These are phyloP conservation scores for Cinara cedri DNA, from an alignment of 2,888 invertebrate genomes.

Conservation along the genomic window DNA sequence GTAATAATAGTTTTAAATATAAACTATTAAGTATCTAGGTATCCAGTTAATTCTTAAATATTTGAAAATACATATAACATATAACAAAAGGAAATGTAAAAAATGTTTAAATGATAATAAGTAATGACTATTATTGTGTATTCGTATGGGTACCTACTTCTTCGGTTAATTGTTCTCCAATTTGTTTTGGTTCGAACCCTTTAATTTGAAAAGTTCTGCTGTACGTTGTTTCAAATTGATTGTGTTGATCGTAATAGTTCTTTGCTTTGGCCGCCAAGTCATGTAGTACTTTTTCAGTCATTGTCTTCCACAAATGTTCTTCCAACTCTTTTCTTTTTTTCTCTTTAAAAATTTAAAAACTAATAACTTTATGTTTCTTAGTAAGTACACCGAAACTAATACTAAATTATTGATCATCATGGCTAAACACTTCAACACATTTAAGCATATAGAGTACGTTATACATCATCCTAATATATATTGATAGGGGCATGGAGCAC, in stretches of 20 bases:
- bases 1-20: background rate
- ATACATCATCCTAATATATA: too few relatives aligned
- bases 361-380: background rate
- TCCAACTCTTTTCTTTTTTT: constrained; percentile 43
- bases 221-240: constrained; percentile 45
- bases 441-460: too few relatives aligned
- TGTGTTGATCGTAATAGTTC: constrained; percentile 3
- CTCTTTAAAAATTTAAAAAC: constrained; percentile 18
- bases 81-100: too few relatives aligned
- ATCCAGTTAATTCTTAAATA: background rate
- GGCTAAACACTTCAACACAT: too few relatives aligned
- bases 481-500: too few relatives aligned
- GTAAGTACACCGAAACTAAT: too few relatives aligned
- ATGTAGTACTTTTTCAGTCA: constrained; percentile 41
- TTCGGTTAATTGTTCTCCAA: constrained; percentile 31
- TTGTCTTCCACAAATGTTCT: constrained; percentile 49
- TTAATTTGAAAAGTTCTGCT: constrained; percentile 29
- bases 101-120: too few relatives aligned
- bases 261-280: constrained; percentile 28
- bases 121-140: background rate
- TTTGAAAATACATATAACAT: background rate
- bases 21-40: too few relatives aligned
- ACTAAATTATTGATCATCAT: too few relatives aligned
- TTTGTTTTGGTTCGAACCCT: constrained; percentile 42
- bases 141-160: constrained; percentile 17